These are phyloP conservation scores for Halesus radiatus DNA, from an alignment of 1,140 invertebrate genomes.

Conservation along the genomic window DNA sequence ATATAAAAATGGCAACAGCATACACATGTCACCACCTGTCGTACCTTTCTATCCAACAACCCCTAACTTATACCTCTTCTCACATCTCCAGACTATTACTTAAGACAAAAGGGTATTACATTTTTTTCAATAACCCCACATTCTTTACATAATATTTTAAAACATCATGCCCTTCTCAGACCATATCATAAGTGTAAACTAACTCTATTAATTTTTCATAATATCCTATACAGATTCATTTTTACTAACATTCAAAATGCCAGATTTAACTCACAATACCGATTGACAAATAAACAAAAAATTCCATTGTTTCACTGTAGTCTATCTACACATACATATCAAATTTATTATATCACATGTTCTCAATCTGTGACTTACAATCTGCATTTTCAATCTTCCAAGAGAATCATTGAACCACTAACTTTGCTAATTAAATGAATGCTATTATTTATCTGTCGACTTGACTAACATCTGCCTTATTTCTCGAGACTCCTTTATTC, in stretches of 20 bases:
- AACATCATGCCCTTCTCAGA: no score
- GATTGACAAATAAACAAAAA: not conserved
- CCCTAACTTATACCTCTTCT: not conserved
- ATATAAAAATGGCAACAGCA: conserved; percentile 44
- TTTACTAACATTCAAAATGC: conserved; percentile 5
- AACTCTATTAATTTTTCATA: no score
- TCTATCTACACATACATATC: no score
- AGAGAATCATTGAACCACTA: not conserved
- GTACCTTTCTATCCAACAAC: not conserved
- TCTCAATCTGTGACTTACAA: no score
- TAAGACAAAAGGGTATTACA: not conserved
- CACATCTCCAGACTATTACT: not conserved
- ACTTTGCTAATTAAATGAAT: not conserved
- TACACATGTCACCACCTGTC: conserved; percentile 19
- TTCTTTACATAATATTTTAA: no score
- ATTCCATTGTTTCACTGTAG: no score
- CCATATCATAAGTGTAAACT: no score
- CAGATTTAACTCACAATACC: not conserved
- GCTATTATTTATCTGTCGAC: not conserved
- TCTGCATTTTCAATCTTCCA: not conserved
- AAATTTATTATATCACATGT: no score
- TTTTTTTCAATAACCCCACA: no score
- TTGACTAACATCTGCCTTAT: conserved; percentile 1
- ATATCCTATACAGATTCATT: not conserved
- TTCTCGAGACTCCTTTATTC: conserved; percentile 1